These are phyloP conservation scores for Oncopodura yosiiana DNA, from an alignment of 1,140 invertebrate genomes.

Conservation along the genomic window DNA sequence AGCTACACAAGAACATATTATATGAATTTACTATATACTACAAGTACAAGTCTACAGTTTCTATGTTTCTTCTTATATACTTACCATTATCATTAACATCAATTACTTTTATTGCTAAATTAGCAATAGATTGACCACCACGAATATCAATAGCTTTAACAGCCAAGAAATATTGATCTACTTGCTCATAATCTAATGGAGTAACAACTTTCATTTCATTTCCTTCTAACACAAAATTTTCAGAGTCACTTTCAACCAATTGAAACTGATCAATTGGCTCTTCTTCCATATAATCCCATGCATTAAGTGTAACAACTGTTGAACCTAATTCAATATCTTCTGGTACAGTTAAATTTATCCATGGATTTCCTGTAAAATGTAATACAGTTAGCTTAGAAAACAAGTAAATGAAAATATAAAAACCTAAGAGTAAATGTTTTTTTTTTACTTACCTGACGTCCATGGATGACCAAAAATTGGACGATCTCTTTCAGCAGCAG, in stretches of 20 bases:
- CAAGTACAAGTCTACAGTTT: constrained; percentile 51
- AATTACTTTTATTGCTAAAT: constrained; percentile 56
- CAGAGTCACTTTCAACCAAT: constrained; percentile 33
- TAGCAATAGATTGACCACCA: constrained; percentile 54
- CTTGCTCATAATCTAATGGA: constrained; percentile 39
- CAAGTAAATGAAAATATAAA: no score
- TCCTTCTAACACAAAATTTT: constrained; percentile 21
- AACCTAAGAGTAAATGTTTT: no score
- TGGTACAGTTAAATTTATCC: constrained; percentile 55
- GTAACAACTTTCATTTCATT: constrained; percentile 18
- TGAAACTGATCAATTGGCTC: constrained; percentile 38
- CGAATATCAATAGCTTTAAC: constrained; percentile 67
- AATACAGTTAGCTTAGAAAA: background rate
- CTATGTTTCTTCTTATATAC: constrained; percentile 49
- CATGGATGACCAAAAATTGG: constrained; percentile 59
- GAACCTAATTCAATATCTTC: constrained; percentile 70
- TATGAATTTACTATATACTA: background rate
- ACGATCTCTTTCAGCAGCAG: constrained; percentile 66
- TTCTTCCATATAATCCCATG: constrained; percentile 57
- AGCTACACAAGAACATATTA: constrained; percentile 2
- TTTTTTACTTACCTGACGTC: constrained; percentile 37
- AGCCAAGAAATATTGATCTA: constrained; percentile 65
- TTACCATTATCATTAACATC: constrained; percentile 45
- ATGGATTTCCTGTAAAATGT: constrained; percentile 47
- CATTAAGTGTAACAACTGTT: constrained; percentile 59